Evolutionary conservation across 2,797 vertebrate genomes (phyloP).

Genomic region (Lithobates sylvaticus): DNA sequence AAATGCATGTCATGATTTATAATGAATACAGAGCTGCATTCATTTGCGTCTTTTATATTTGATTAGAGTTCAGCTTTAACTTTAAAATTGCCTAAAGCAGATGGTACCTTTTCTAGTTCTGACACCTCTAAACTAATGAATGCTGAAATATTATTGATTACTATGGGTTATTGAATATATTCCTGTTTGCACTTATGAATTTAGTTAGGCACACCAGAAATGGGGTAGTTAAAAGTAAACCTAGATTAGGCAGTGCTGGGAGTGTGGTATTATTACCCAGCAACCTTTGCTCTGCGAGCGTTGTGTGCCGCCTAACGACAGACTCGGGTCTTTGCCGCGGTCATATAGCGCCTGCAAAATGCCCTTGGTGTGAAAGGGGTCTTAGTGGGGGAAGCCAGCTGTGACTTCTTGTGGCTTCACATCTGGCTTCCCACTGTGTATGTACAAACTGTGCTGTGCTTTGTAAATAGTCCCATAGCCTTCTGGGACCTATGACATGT

Average conservation of each 20-base stretch:
- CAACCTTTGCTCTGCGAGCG: not conserved
- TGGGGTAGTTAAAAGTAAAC: not conserved
- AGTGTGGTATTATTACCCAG: constrained; percentile 10
- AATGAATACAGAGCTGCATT: no score
- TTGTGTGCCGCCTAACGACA: constrained; percentile 1
- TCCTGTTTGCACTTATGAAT: not conserved
- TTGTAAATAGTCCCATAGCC: no score
- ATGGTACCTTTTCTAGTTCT: not conserved
- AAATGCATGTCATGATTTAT: no score
- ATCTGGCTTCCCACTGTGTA: no score
- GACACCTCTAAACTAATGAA: not conserved
- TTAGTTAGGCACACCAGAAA: not conserved
- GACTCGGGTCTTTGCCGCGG: not conserved
- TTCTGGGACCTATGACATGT: no score
- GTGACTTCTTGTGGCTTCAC: no score
- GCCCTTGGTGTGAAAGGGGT: no score
- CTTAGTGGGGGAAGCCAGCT: no score
- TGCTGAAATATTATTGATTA: not conserved
- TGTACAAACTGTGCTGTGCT: no score
- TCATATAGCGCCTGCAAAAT: no score
- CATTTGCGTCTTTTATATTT: no score
- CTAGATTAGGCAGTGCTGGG: not conserved
- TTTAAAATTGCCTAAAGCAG: not conserved
- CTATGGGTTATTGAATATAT: not conserved
- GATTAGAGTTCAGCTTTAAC: no score